Percentiles rank a stretch among this genome's conserved stretches.
These are phyloP conservation scores for Threskiornis aethiopicus DNA, from an alignment of 2,797 vertebrate species.

Conservation along the genomic window DNA sequence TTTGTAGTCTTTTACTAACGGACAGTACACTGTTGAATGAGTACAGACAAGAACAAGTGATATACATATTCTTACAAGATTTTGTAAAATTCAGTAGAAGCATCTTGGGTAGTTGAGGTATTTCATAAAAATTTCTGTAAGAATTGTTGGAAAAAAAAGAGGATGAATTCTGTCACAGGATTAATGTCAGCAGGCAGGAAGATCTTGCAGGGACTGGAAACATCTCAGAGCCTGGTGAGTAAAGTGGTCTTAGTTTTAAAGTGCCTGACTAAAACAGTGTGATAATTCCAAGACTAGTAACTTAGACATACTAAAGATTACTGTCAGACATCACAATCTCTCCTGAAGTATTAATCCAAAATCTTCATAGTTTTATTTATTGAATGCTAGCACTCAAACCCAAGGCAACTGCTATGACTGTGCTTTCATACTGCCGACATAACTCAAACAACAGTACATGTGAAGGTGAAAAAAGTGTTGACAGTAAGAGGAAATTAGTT, in stretches of 20 bases:
- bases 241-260: background rate
- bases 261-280: accelerated
- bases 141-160: background rate
- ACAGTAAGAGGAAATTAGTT: background rate
- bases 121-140: background rate
- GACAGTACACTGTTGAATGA: background rate
- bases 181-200: background rate
- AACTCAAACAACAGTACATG: background rate
- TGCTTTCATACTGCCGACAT: background rate
- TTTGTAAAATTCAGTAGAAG: background rate
- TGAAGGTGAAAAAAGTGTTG: background rate
- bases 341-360: background rate
- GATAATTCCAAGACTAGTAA: background rate
- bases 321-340: background rate
- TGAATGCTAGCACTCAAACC: background rate
- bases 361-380: background rate
- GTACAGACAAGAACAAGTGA: background rate
- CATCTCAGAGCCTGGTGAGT: background rate
- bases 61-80: background rate
- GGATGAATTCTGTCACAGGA: background rate
- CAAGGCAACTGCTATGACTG: background rate
- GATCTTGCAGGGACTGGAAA: background rate
- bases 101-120: background rate
- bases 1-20: background rate
- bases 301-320: background rate